A percentile compares a stretch with the other conserved stretches of the same genome.
Evolutionary conservation across 2,113 vertebrate species (phyloP).

Genomic region (Pristiophorus japonicus): DNA sequence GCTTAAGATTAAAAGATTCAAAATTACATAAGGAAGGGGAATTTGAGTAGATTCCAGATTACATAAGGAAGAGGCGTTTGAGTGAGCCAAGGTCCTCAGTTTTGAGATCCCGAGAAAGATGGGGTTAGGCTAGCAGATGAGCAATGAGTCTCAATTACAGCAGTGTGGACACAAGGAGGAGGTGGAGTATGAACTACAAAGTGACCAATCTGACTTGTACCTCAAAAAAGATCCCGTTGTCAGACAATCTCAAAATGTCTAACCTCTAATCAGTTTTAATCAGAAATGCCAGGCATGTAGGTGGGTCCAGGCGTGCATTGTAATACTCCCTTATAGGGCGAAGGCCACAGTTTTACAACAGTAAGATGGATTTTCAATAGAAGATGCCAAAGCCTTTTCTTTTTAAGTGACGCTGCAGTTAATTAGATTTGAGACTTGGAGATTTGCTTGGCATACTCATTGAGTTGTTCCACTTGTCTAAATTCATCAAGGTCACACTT

Average conservation of each 20-base stretch:
- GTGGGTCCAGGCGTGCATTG: neutral
- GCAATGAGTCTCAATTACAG: neutral
- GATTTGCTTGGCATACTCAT: constrained; percentile 6
- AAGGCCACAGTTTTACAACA: constrained; percentile 16
- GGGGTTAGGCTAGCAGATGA: neutral
- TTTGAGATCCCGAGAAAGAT: neutral
- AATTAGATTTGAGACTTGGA: neutral
- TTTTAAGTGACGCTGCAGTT: neutral
- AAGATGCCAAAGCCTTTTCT: neutral
- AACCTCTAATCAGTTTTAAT: constrained; percentile 14
- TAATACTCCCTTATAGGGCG: neutral
- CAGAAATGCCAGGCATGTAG: neutral
- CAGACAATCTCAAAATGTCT: neutral
- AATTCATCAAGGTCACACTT: constrained; percentile 23
- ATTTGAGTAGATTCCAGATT: neutral
- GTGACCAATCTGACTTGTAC: neutral
- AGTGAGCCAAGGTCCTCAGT: neutral
- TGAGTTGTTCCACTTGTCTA: neutral
- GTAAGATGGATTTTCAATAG: constrained; percentile 9
- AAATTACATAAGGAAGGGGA: neutral
- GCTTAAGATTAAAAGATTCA: neutral
- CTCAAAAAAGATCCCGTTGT: neutral
- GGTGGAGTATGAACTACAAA: no score
- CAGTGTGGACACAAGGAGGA: neutral
- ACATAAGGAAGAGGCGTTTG: neutral